These are phyloP conservation scores for Colletes gigas DNA, from an alignment of 1,140 invertebrate genomes.

Conservation along the genomic window DNA sequence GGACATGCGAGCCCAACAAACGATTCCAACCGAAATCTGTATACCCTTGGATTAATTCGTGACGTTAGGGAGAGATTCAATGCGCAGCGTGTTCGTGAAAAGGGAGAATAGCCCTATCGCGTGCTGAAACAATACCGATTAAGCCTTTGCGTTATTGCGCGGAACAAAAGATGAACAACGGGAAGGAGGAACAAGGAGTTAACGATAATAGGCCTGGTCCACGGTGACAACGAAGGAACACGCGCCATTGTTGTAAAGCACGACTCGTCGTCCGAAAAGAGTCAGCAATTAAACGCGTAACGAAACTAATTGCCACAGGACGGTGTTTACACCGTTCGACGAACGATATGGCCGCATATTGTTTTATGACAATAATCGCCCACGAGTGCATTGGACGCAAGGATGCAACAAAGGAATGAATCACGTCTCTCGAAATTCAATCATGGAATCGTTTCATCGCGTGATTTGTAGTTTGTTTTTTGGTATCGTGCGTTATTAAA, in stretches of 20 bases:
- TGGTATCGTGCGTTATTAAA: neutral
- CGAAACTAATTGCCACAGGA: conserved; percentile 48
- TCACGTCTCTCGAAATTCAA: neutral
- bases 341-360: conserved; percentile 21
- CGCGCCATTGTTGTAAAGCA: conserved; percentile 36
- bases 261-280: conserved; percentile 26
- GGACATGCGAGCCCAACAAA: neutral
- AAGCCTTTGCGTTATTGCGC: conserved; percentile 53
- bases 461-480: neutral
- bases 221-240: conserved; percentile 18
- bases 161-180: conserved; percentile 46
- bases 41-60: neutral
- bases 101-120: conserved; percentile 44
- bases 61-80: conserved; percentile 23
- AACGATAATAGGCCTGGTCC: conserved; percentile 47
- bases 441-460: neutral
- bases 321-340: conserved; percentile 38
- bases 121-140: conserved; percentile 49
- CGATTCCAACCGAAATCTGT: conserved; percentile 6
- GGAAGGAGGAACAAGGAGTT: conserved; percentile 45
- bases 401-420: conserved; percentile 11
- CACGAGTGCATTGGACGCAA: neutral
- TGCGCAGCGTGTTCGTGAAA: conserved; percentile 44
- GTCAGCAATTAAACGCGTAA: conserved; percentile 55
- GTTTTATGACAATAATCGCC: conserved; percentile 39